Base-by-base conservation (phyloP, 2,888 invertebrate species). In the Gerris lacustris region DNA sequence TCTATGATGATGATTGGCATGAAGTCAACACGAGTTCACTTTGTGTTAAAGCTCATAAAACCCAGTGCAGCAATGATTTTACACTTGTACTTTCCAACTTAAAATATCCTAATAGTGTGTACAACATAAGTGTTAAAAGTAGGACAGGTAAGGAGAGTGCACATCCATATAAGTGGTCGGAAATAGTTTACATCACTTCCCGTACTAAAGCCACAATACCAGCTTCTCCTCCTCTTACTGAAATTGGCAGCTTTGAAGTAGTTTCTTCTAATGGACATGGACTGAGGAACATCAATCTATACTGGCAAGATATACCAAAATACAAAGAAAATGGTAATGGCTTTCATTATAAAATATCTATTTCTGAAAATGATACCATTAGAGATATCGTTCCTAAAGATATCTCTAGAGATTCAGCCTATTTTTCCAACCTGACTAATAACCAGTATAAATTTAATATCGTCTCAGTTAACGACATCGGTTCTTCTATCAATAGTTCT, bases 241-340 rank as follows among this genome's bases (percentile, higher is more conserved):
- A 86, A 74, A 82, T 86, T 17, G 92, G 93, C 63, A 88, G 89
- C 77, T 93, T 92, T 79, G 86, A 89, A 79, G 82, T 81, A 74
- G 77, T 80, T 17, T 83, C 80, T 76, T 11, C 81, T 83, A 31
- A 64, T 9, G 64, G 18, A n/a, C 80, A 81, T 63, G 73, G 74
- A 6, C 62, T 68, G 6, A 69, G 73, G 18, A 84, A 86, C 70
- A 82, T 91, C 64, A 86, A 86, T 78, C 81, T 93, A 43, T 93
- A 92, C 79, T 94, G 93, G 92, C 87, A 90, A 78, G 85, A 88
- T 74, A 84, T 93, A 69, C 85, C 86, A 31, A 83, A 84, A 66
- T 84, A 85, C 78, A 83, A 87, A 75, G 84, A 88, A 76, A 91
- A 91, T 77, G 93, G 92, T 31, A 85, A 86, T 6, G 84, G 88